Evolutionary conservation across 1,140 invertebrate species (phyloP).

Genomic region (Ladona fulva): DNA sequence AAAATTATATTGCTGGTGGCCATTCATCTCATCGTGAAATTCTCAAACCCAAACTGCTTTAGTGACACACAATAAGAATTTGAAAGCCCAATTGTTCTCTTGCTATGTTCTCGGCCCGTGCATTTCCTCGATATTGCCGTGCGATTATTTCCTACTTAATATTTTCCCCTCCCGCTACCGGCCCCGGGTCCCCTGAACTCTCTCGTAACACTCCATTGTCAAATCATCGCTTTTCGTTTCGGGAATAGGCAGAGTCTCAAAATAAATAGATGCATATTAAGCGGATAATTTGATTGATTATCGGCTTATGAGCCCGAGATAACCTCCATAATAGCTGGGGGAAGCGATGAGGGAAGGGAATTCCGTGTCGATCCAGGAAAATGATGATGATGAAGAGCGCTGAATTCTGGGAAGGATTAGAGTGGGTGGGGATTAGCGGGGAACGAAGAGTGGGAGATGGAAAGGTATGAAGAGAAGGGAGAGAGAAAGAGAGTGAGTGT

Average conservation of each 20-base stretch:
- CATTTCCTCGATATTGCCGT: too few relatives aligned
- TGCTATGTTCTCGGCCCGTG: too few relatives aligned
- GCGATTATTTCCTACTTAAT: too few relatives aligned
- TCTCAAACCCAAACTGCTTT: too few relatives aligned
- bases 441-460: neutral
- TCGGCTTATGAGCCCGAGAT: neutral
- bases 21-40: too few relatives aligned
- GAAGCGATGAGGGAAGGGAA: too few relatives aligned
- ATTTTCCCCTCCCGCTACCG: too few relatives aligned
- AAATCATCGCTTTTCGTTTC: neutral
- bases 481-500: neutral
- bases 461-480: neutral
- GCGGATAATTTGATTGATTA: slow-evolving; percentile 2
- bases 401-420: neutral
- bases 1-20: too few relatives aligned
- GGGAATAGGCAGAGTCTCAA: neutral
- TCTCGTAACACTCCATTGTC: neutral
- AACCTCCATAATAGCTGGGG: neutral
- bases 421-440: neutral
- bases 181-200: too few relatives aligned
- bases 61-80: too few relatives aligned
- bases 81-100: too few relatives aligned
- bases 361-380: neutral
- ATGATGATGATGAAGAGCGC: neutral
- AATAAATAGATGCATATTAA: neutral